Evolutionary conservation across 1,140 invertebrate species (phyloP), one percentile per base, ranked within the genome.

Genomic region (Rhysida immarginata): DNA sequence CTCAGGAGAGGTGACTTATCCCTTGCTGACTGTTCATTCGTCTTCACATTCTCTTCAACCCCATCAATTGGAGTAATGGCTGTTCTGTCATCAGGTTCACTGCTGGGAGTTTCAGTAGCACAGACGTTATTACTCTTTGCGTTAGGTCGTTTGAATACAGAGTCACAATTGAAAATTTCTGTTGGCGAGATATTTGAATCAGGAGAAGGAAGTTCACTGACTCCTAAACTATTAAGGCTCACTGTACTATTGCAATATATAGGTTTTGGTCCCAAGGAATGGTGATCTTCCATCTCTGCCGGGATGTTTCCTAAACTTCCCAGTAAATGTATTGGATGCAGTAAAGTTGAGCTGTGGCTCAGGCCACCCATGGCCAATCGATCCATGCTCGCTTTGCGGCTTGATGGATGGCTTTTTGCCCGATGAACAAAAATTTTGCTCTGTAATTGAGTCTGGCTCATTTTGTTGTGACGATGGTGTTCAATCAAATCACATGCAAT

Each of bases 211-310:
- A 68, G 62, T 55, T 72, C 67, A 50, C 71, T 70, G 2, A 71
- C 62, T 2, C 64, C 63, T n/a, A 75, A 62, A 58, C 66, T 71
- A 20, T 67, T 63, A 3, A 74, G 70, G 68, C 86, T 86, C 0
- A 92, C 85, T n/a, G 85, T 83, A 65, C 87, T 91, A 64, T 94
- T 91, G 1, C 86, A 86, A 68, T 92, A 86, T 29, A 91, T 81
- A 1, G 85, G 81, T 18, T 83, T 82, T 1, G 81, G 53, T 74
- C 25, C 79, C 75, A 59, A 55, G 8, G 26, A 8, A 18, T 21
- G 26, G 5, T 29, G 45, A 23, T n/a, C 43, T 23, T 56, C 55
- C 45, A 29, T 3, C 5, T 2, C 2, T 5, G 54, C 25, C 3
- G 23, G 2, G 5, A 55, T 26, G 44, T 55, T 26, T 25, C 2